Conservation (phyloP, 2,113 vertebrate species). For the Pleuronectes platessa region DNA sequence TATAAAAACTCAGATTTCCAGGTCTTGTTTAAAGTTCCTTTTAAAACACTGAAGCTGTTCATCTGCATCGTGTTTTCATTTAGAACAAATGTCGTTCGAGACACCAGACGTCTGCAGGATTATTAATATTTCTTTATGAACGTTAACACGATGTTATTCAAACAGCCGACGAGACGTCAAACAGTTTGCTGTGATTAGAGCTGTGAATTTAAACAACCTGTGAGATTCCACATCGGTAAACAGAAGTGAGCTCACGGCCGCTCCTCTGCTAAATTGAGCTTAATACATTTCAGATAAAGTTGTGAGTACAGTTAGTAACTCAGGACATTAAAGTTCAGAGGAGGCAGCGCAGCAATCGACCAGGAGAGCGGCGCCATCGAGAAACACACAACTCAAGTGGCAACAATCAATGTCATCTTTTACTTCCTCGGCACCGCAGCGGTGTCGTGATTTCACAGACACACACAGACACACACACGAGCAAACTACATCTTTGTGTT, state of each 20-base stretch:
- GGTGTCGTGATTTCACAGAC: constrained; percentile 15
- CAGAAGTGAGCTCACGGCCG: neutral
- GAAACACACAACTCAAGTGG: constrained; percentile 38
- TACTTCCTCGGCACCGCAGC: neutral
- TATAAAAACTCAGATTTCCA: no score
- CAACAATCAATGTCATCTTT: constrained; percentile 25
- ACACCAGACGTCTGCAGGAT: constrained; percentile 21
- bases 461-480: constrained; percentile 19
- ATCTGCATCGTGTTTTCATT: constrained; percentile 48
- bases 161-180: no score
- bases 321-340: constrained; percentile 31
- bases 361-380: constrained; percentile 11
- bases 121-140: constrained; percentile 18
- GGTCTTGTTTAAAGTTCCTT: neutral
- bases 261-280: constrained; percentile 1
- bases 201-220: neutral
- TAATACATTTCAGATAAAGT: constrained; percentile 25
- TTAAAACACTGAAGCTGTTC: constrained; percentile 19
- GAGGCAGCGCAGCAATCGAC: constrained; percentile 15
- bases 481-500: neutral
- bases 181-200: neutral
- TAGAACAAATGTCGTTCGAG: constrained; percentile 30
- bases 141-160: constrained; percentile 44
- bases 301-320: constrained; percentile 5
- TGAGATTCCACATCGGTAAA: neutral